Evolutionary conservation across 2,797 vertebrate genomes (phyloP).

Genomic region (Pseudomugil gertrudae): DNA sequence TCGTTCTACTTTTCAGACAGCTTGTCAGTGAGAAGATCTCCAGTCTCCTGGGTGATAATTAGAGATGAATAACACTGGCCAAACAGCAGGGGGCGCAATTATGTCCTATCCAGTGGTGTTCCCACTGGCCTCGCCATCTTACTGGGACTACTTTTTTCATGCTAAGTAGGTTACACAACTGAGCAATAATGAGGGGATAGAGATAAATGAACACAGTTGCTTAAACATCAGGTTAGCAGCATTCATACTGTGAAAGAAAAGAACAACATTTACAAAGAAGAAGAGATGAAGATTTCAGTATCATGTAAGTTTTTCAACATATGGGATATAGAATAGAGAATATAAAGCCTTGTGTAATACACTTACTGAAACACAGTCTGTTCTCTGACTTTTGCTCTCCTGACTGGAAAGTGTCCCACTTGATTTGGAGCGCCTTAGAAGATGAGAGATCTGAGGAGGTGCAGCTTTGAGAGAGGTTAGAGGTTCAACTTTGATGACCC

Average conservation of each 20-base stretch:
- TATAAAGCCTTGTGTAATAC: conserved; percentile 5
- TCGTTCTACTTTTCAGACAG: conserved; percentile 53
- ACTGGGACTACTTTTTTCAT: conserved; percentile 6
- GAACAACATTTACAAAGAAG: background rate
- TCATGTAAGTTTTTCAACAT: background rate
- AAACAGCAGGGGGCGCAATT: conserved; percentile 65
- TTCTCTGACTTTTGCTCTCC: conserved; percentile 26
- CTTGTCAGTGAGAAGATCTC: conserved; percentile 51
- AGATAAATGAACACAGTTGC: conserved; percentile 4
- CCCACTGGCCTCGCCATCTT: conserved; percentile 36
- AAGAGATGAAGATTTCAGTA: background rate
- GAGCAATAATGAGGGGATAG: conserved; percentile 2
- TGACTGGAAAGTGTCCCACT: conserved; percentile 55
- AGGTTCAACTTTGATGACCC: conserved; percentile 71
- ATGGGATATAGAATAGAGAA: too few relatives aligned
- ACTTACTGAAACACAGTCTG: conserved; percentile 24
- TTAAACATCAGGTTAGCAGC: background rate
- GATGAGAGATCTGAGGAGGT: conserved; percentile 69
- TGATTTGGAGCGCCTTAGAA: conserved; percentile 66
- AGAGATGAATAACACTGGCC: conserved; percentile 50
- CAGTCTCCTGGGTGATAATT: conserved; percentile 74
- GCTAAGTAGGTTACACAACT: conserved; percentile 35
- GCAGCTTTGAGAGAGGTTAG: conserved; percentile 61
- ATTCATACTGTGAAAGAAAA: background rate
- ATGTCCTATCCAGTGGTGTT: conserved; percentile 41